Conservation (phyloP, 2,113 vertebrate genomes). For the Camelus bactrianus region DNA sequence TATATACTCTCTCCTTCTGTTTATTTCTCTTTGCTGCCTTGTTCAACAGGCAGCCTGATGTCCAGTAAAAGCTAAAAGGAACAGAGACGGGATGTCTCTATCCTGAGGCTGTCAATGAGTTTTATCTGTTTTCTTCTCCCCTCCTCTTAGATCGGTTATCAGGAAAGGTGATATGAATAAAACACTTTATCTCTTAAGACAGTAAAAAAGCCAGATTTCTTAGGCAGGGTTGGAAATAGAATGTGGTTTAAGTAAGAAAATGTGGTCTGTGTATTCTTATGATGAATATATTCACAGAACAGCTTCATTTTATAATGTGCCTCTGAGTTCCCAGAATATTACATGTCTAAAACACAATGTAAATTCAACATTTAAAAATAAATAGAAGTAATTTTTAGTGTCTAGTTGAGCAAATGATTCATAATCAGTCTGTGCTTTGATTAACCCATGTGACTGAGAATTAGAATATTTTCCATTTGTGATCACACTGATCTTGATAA, state of each 20-base stretch:
- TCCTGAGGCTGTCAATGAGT: background rate
- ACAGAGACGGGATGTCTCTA: slow-evolving; percentile 21
- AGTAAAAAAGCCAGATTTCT: slow-evolving; percentile 43
- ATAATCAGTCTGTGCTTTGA: background rate
- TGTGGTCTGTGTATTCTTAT: background rate
- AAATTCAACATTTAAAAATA: slow-evolving; percentile 3
- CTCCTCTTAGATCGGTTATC: background rate
- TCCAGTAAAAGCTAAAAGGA: slow-evolving; percentile 47
- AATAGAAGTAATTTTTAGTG: slow-evolving; percentile 35
- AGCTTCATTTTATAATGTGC: background rate
- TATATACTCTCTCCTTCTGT: slow-evolving; percentile 58
- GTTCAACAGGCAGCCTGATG: slow-evolving; percentile 19
- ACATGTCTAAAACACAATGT: background rate
- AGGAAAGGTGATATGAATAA: slow-evolving; percentile 55
- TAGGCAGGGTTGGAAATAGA: background rate
- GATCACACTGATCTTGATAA: slow-evolving; percentile 1
- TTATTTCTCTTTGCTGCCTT: slow-evolving; percentile 60
- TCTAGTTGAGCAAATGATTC: background rate
- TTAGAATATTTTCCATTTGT: slow-evolving; percentile 27
- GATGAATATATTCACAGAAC: background rate
- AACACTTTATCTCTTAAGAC: background rate
- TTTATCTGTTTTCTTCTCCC: background rate
- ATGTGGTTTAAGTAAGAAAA: slow-evolving; percentile 13
- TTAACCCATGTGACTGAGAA: background rate
- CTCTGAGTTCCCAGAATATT: background rate